Evolutionary conservation across 1,140 invertebrate species (phyloP), one percentile per base, ranked within the genome.

Genomic region (Fopius arisanus): DNA sequence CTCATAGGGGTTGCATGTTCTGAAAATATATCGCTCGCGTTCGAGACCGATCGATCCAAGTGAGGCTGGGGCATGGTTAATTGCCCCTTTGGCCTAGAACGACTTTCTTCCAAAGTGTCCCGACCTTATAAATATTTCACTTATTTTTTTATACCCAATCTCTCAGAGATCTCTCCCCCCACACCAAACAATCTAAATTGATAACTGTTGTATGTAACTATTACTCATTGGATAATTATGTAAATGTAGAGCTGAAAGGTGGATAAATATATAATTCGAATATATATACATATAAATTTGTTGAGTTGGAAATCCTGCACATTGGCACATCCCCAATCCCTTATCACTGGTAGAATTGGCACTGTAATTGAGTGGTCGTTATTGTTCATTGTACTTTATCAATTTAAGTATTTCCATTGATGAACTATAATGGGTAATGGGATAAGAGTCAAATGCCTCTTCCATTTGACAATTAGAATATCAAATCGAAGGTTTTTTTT

Each of bases 1-100:
- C 75, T 71, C 67, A 26, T 67, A n/a, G 14, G 28, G 23, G 62
- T 74, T 67, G 72, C 69, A 77, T 74, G 63, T 51, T 21, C 62
- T 69, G 51, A 67, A 69, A 72, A 70, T 62, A 70, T 54, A 28
- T 37, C 40, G 37, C 59, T 69, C 51, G 66, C 66, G 62, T 63
- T 21, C n/a, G 23, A 59, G 29, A 62, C 54, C 31, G 65, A 72
- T 74, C 72, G 72, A 77, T 69, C 65, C 51, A 33, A 66, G 33
- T 29, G 40, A 43, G 21, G 71, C 43, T 73, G 29, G n/a, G 31
- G 33, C 41, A 77, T 51, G 67, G 29, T 68, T 72, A 68, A 74
- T 77, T 68, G 37, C 66, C 41, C 33, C 31, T 73, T n/a, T 68
- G 48, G 65, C 48, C 66, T 73, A 63, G 19, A 68, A 70, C 26